Conservation (phyloP, 2,888 invertebrate species). For the Gymnosoma rotundatum region DNA sequence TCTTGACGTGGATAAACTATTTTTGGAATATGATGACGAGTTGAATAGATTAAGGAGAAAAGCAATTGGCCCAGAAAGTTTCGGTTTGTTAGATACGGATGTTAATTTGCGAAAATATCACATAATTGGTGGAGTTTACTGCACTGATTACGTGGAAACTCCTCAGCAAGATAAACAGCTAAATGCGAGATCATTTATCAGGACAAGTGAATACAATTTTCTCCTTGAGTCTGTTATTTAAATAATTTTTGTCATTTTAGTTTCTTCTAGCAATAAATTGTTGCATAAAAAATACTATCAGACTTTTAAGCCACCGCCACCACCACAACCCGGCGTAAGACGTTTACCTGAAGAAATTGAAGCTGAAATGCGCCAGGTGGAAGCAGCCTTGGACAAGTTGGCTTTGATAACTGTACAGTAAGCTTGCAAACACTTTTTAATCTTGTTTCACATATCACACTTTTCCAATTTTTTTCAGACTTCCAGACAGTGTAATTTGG, state of each 20-base stretch:
- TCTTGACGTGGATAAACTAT: conserved; percentile 81
- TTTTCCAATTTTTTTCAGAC: conserved; percentile 80
- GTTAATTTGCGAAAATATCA: conserved; percentile 89
- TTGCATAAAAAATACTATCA: conserved; percentile 85
- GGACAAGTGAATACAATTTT: conserved; percentile 76
- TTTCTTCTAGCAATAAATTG: conserved; percentile 83
- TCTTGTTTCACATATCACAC: not conserved
- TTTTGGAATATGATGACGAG: conserved; percentile 81
- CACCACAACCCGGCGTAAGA: conserved; percentile 86
- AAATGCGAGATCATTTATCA: conserved; percentile 79
- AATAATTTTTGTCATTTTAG: conserved; percentile 71
- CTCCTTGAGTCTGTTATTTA: not conserved
- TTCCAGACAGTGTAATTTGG: conserved; percentile 89
- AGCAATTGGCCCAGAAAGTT: conserved; percentile 79
- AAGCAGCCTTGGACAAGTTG: conserved; percentile 88
- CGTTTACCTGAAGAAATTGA: conserved; percentile 91
- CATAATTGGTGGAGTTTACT: conserved; percentile 90
- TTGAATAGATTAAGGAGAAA: conserved; percentile 78
- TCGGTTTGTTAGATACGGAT: conserved; percentile 84
- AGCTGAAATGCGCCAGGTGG: conserved; percentile 88
- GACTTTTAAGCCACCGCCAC: conserved; percentile 87
- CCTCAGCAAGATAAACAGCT: conserved; percentile 86
- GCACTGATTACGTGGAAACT: conserved; percentile 88
- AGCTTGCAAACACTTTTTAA: conserved; percentile 73
- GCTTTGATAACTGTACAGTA: conserved; percentile 88